Evolutionary conservation across 2,888 invertebrate species (phyloP).

Genomic region (Drosophila anceps): DNA sequence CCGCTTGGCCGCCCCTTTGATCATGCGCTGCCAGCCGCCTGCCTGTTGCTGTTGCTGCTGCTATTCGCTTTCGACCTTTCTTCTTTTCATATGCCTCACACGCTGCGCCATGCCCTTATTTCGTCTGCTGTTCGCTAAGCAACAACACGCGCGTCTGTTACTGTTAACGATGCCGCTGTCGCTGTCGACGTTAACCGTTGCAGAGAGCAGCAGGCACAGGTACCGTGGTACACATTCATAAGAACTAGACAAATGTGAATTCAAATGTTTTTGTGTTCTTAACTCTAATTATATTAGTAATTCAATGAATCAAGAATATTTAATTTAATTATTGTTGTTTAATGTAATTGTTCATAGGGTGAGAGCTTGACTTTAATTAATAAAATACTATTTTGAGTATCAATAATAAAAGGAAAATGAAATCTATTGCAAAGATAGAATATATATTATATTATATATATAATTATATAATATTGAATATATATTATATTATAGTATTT

Average conservation of each 20-base stretch:
- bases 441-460: background rate
- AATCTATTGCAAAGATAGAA: background rate
- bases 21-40: slow-evolving; percentile 11
- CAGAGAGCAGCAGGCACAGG: slow-evolving; percentile 34
- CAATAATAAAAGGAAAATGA: background rate
- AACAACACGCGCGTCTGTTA: slow-evolving; percentile 64
- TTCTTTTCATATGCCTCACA: slow-evolving; percentile 64
- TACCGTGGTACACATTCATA: slow-evolving; percentile 33
- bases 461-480: background rate
- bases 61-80: slow-evolving; percentile 76
- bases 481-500: background rate
- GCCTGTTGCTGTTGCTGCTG: slow-evolving; percentile 20
- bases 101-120: slow-evolving; percentile 73
- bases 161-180: slow-evolving; percentile 50
- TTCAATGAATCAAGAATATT: background rate
- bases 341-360: background rate
- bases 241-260: background rate
- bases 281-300: too few species aligned
- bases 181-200: slow-evolving; percentile 24
- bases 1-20: slow-evolving; percentile 29
- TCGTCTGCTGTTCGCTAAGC: slow-evolving; percentile 55
- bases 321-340: background rate
- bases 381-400: background rate
- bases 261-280: background rate
- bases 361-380: background rate